These are phyloP conservation scores for Neocrepidodera transversa DNA, from an alignment of 2,888 invertebrate genomes.

Conservation along the genomic window DNA sequence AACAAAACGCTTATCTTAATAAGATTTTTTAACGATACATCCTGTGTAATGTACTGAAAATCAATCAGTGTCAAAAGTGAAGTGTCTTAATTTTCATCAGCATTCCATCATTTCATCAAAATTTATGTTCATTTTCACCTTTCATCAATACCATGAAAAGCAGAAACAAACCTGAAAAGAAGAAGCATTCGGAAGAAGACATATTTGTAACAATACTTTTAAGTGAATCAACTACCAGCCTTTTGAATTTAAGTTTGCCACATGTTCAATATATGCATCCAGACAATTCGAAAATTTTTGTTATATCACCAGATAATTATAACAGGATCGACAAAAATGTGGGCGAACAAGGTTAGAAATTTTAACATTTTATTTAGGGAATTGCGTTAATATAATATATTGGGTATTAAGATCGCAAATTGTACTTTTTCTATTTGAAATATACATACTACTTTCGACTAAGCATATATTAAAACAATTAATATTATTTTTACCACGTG, in stretches of 20 bases:
- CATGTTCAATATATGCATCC: conserved; percentile 51
- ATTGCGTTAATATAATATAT: too few relatives aligned
- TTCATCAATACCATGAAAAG: neutral
- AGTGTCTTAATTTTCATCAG: neutral
- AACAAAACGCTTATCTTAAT: too few relatives aligned
- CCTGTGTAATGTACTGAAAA: too few relatives aligned
- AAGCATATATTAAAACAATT: too few relatives aligned
- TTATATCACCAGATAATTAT: conserved; percentile 44
- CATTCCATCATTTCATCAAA: neutral
- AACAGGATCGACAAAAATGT: conserved; percentile 30
- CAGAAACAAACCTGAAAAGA: neutral
- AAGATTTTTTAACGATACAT: too few relatives aligned
- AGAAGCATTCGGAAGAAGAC: conserved; percentile 35
- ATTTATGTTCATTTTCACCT: conserved; percentile 4
- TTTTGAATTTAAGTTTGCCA: conserved; percentile 51
- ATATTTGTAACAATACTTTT: conserved; percentile 54
- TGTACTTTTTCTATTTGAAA: too few relatives aligned
- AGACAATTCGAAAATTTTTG: conserved; percentile 46
- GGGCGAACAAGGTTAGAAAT: neutral
- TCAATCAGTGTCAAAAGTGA: too few relatives aligned
- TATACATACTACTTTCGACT: too few relatives aligned
- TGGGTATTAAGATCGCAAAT: too few relatives aligned
- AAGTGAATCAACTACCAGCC: conserved; percentile 55
- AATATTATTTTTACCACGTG: too few relatives aligned
- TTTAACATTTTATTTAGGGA: neutral